Percentiles rank a stretch among this genome's conserved stretches.
Conservation (phyloP, 2,113 vertebrate genomes). For the Pampusana beccarii region DNA sequence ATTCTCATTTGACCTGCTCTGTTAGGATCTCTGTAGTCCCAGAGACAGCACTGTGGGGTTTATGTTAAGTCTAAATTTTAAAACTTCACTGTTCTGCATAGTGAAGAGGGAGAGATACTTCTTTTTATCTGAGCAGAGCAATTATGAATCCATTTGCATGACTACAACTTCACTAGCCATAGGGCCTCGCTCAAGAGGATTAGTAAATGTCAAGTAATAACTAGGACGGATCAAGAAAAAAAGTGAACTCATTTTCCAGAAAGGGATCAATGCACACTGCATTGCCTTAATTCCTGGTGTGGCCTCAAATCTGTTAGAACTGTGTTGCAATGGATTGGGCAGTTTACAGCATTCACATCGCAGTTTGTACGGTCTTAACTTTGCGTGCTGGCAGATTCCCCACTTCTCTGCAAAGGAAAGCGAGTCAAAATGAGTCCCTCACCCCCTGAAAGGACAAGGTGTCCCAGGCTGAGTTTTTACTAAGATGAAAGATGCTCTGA, state of each 20-base stretch:
- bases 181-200: background rate
- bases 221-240: background rate
- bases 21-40: background rate
- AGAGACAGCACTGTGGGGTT: background rate
- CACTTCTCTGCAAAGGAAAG: background rate
- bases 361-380: background rate
- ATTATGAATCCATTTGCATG: background rate
- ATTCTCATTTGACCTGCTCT: background rate
- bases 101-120: background rate
- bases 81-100: background rate
- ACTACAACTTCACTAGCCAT: background rate
- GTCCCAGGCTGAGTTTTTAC: background rate
- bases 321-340: background rate
- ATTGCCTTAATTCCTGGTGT: background rate
- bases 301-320: background rate
- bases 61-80: background rate
- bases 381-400: background rate
- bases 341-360: background rate
- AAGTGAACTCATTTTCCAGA: background rate
- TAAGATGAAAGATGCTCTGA: background rate
- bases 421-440: background rate
- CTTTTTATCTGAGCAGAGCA: background rate
- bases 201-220: background rate
- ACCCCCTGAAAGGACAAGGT: background rate
- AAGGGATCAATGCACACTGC: background rate